Evolutionary conservation across 2,113 vertebrate genomes (phyloP).

Genomic region (Pedetes capensis): DNA sequence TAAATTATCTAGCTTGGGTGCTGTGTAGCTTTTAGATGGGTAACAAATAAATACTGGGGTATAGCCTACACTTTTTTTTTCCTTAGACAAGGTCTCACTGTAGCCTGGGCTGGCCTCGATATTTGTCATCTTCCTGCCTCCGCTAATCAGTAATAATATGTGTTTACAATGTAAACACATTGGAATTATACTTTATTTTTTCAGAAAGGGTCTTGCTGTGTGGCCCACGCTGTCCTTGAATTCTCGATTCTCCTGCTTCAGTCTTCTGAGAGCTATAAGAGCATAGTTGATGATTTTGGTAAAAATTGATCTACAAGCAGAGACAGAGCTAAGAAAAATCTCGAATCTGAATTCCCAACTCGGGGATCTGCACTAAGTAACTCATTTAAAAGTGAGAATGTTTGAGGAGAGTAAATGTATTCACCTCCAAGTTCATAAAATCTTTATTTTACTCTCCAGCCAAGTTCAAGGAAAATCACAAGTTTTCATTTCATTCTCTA

Average conservation of each 20-base stretch:
- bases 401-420: slow-evolving; percentile 52
- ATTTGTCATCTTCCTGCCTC: no score
- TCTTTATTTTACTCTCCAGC: slow-evolving; percentile 67
- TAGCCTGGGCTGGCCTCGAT: no score
- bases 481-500: slow-evolving; percentile 75
- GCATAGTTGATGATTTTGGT: neutral
- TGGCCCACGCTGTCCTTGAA: neutral
- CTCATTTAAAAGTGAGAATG: slow-evolving; percentile 44
- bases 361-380: neutral
- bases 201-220: neutral
- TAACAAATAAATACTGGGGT: neutral
- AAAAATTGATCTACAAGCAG: neutral
- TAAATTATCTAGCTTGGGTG: neutral
- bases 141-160: neutral
- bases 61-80: no score
- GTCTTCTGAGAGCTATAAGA: neutral
- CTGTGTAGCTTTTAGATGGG: neutral
- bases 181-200: neutral
- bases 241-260: neutral
- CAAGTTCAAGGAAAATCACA: slow-evolving; percentile 73
- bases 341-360: neutral
- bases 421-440: slow-evolving; percentile 69
- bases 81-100: no score
- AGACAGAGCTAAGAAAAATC: neutral
- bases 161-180: neutral